Base-by-base conservation (phyloP, 2,797 vertebrate genomes). In the Danio kyathit region DNA sequence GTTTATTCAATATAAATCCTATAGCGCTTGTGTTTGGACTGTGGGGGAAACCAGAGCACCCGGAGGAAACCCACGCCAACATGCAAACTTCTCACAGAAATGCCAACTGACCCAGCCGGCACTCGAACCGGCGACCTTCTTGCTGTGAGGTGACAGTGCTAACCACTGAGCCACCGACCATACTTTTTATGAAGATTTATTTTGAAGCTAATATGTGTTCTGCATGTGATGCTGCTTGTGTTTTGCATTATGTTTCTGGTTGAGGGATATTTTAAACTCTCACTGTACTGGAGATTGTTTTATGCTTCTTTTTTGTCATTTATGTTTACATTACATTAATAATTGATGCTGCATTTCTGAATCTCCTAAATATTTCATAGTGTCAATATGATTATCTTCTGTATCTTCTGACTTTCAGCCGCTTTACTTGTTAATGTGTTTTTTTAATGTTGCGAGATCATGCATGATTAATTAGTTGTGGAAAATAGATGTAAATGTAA, bases 261-360 rank as follows among this genome's bases (percentile, higher is more conserved):
- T 16, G 59, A 40, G 29, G 29, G 29, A 61, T 38, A 61, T 40
- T 16, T 41, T 61, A 4, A 40, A 41, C 60, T 41, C 41, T 7
- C 10, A 2, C 21, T 52, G n/a, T n/a, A n/a, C n/a, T n/a, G 48
- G 48, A 40, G 6, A 61, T 38, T 29, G 3, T 2, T 29, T 17
- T 13, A 38, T 10, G 7, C 29, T 40, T 60, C 48, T 43, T 70
- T 70, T 71, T 54, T 71, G 51, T 19, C n/a, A 56, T 71, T 54
- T 43, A 71, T 71, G 38, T 71, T 71, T 71, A 43, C 29, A 8
- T 16, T 71, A n/a, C 48, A 52, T 54, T 41, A 71, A 71, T 41
- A 49, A 71, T 57, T 59, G 57, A 59, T 13, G 17, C 21, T 21
- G 40, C 70, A 73, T 59, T 46, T 57, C 57, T 7, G 46, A 73